These are phyloP conservation scores for Epinotia ramella DNA, from an alignment of 2,888 invertebrate species.

Conservation along the genomic window DNA sequence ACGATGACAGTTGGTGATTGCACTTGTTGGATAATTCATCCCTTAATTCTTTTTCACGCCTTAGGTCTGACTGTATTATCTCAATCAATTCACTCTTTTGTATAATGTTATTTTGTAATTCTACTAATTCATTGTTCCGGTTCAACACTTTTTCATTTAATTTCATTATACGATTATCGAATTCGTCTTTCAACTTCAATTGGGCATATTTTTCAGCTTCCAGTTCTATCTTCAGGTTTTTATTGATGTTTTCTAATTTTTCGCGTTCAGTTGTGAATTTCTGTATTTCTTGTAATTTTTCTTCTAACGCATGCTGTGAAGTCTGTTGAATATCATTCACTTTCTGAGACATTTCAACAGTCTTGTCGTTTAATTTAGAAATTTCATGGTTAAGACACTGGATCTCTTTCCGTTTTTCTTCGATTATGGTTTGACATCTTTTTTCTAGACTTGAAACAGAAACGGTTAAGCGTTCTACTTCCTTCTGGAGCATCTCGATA, in stretches of 20 bases:
- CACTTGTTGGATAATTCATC: constrained; percentile 43
- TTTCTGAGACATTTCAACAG: constrained; percentile 72
- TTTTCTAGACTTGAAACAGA: constrained; percentile 55
- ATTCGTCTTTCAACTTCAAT: constrained; percentile 67
- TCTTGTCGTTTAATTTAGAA: constrained; percentile 67
- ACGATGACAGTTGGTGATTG: constrained; percentile 45
- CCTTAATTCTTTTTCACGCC: constrained; percentile 47
- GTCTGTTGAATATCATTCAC: constrained; percentile 64
- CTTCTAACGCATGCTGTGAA: constrained; percentile 62
- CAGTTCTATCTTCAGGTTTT: constrained; percentile 62
- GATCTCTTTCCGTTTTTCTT: constrained; percentile 10
- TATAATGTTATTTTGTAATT: constrained; percentile 71
- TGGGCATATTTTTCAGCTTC: constrained; percentile 66
- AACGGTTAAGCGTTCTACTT: constrained; percentile 57
- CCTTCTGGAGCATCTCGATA: constrained; percentile 59
- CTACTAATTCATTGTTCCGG: constrained; percentile 75
- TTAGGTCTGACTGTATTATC: constrained; percentile 41
- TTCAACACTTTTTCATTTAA: constrained; percentile 75
- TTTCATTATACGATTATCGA: constrained; percentile 71
- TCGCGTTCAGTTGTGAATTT: constrained; percentile 69
- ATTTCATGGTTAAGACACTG: constrained; percentile 47
- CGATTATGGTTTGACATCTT: constrained; percentile 49
- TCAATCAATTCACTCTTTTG: constrained; percentile 72
- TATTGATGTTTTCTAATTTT: constrained; percentile 65
- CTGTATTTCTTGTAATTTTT: constrained; percentile 69